Percentiles rank a stretch among this genome's conserved stretches.
These are phyloP conservation scores for Poicephalus gulielmi DNA, from an alignment of 2,113 vertebrate species.

Conservation along the genomic window DNA sequence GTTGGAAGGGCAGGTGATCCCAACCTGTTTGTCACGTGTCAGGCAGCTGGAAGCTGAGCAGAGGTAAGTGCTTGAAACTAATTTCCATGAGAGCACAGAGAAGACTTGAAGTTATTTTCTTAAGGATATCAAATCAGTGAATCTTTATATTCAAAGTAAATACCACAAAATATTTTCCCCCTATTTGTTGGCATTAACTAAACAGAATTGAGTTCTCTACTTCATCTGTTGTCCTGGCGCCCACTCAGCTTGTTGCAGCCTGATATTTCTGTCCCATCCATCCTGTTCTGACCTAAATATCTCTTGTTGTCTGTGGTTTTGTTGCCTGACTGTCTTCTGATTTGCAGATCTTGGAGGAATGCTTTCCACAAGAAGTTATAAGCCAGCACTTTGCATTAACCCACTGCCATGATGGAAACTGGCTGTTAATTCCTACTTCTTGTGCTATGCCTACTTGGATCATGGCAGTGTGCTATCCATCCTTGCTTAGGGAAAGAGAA, in stretches of 20 bases:
- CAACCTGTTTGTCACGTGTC: fast-evolving
- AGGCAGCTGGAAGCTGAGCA: fast-evolving
- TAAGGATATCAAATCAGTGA: neutral
- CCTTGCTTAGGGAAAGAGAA: neutral
- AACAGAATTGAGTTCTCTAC: neutral
- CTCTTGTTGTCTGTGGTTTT: neutral
- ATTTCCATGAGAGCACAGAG: fast-evolving
- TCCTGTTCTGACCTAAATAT: neutral
- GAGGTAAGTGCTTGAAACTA: neutral
- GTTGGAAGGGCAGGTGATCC: neutral
- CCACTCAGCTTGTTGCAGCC: neutral
- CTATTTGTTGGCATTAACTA: neutral
- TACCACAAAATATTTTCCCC: neutral
- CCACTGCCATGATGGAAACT: neutral
- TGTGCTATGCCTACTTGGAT: neutral
- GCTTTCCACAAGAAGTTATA: neutral
- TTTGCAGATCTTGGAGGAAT: neutral
- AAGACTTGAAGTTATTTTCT: neutral
- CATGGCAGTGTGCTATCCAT: neutral
- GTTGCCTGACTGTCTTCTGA: neutral
- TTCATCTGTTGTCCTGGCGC: neutral
- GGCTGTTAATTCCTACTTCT: neutral
- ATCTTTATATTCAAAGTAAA: neutral
- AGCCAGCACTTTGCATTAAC: neutral
- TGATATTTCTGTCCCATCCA: neutral